phyloP scores from a whole-genome alignment of 2,797 vertebrate species.

The Lophura swinhoii region DNA sequence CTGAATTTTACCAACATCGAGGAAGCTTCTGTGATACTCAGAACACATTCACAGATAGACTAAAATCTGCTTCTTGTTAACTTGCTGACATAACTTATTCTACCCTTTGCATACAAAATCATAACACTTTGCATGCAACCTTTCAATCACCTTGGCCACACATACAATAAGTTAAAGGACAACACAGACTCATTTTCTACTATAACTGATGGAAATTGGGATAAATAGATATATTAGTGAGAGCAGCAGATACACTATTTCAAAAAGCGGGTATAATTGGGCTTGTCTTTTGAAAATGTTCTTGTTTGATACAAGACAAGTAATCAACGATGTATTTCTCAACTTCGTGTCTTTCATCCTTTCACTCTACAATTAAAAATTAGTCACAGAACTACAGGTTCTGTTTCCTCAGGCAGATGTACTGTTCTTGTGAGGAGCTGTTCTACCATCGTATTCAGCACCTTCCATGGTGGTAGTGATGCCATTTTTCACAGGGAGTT shows the following conservation, averaged over 20 bases:
- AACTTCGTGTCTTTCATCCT: neutral
- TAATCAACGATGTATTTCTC: conserved; percentile 22
- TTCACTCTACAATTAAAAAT: conserved; percentile 53
- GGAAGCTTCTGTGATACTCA: neutral
- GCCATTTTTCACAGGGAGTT: neutral
- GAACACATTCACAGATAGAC: neutral
- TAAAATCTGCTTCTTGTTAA: neutral
- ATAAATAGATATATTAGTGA: neutral
- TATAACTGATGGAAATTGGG: neutral
- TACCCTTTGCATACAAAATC: conserved; percentile 10
- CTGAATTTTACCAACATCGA: neutral
- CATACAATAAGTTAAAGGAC: conserved; percentile 34
- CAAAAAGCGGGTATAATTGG: neutral
- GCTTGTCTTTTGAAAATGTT: conserved; percentile 24
- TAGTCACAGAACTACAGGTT: conserved; percentile 46
- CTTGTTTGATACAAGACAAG: conserved; percentile 20
- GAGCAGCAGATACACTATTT: neutral
- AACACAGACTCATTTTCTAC: neutral
- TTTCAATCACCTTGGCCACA: neutral
- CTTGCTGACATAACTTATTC: neutral
- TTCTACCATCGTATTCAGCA: neutral
- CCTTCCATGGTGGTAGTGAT: neutral
- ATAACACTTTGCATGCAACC: neutral
- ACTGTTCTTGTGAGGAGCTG: neutral
- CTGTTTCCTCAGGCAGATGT: conserved; percentile 37